phyloP scores from a whole-genome alignment of 2,888 invertebrate species.

The Glyphotaelius pellucidus region DNA sequence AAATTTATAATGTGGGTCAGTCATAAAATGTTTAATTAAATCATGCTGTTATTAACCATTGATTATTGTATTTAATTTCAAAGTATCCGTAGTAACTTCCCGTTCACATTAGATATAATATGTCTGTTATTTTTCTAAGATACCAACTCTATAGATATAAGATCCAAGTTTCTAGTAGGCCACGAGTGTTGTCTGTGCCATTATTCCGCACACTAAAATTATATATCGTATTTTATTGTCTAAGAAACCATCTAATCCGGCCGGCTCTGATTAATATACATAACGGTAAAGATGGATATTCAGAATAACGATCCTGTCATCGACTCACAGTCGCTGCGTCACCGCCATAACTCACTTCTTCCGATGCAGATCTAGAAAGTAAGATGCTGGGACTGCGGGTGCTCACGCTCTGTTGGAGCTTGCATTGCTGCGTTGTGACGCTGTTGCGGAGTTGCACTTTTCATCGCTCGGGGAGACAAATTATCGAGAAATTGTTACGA shows the following conservation, averaged over 20 bases:
- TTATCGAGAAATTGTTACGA: constrained; percentile 5
- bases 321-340: constrained; percentile 50
- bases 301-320: constrained; percentile 47
- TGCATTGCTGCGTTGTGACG: not conserved
- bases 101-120: not conserved
- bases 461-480: constrained; percentile 16
- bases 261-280: constrained; percentile 31
- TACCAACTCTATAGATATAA: not conserved
- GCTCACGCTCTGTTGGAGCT: not conserved
- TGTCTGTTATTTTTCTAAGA: not conserved
- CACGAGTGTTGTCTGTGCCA: not conserved
- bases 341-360: constrained; percentile 32
- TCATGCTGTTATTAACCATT: not conserved
- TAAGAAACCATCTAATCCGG: constrained; percentile 23
- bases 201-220: constrained; percentile 12
- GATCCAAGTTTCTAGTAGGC: not conserved
- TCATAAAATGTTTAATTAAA: not conserved
- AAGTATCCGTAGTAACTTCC: not conserved
- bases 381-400: not conserved
- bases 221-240: constrained; percentile 13
- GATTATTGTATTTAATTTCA: not conserved
- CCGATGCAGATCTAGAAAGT: constrained; percentile 36
- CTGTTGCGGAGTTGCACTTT: not conserved
- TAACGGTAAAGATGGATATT: constrained; percentile 33
- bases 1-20: not conserved